These are phyloP conservation scores for Pogonocichla stellata DNA, from an alignment of 2,113 vertebrate species.

Conservation along the genomic window DNA sequence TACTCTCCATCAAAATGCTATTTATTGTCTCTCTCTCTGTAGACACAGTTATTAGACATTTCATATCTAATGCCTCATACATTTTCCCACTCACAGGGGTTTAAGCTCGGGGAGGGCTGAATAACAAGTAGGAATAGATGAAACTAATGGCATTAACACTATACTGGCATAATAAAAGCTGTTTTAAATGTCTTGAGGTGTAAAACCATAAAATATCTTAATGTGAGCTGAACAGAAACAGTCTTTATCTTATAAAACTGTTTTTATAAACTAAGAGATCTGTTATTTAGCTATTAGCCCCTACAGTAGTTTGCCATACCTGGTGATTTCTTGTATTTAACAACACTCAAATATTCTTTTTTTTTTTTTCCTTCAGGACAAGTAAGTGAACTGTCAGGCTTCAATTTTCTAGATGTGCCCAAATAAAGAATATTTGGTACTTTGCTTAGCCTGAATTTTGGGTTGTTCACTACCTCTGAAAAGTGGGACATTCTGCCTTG, in stretches of 20 bases:
- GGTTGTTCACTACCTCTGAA: neutral
- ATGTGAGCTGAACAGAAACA: neutral
- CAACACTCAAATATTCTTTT: neutral
- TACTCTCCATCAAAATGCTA: slow-evolving; percentile 51
- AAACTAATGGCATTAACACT: slow-evolving; percentile 32
- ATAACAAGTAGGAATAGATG: slow-evolving; percentile 12
- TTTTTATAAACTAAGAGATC: neutral
- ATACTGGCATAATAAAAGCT: neutral
- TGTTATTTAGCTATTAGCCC: neutral
- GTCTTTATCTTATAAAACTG: neutral
- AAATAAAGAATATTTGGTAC: neutral
- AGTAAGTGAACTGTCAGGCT: neutral
- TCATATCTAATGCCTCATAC: neutral
- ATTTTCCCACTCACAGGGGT: slow-evolving; percentile 43
- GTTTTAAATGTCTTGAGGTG: neutral
- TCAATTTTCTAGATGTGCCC: neutral
- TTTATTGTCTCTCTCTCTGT: slow-evolving; percentile 49
- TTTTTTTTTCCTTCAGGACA: neutral
- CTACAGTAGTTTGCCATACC: neutral
- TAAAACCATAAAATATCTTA: neutral
- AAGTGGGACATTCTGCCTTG: slow-evolving; percentile 33
- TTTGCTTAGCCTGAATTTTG: neutral
- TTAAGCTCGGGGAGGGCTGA: slow-evolving; percentile 21
- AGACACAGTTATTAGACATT: slow-evolving; percentile 56
- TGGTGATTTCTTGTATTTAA: neutral